Conservation (phyloP, 2,113 vertebrate species). For the Onychostruthus taczanowskii region DNA sequence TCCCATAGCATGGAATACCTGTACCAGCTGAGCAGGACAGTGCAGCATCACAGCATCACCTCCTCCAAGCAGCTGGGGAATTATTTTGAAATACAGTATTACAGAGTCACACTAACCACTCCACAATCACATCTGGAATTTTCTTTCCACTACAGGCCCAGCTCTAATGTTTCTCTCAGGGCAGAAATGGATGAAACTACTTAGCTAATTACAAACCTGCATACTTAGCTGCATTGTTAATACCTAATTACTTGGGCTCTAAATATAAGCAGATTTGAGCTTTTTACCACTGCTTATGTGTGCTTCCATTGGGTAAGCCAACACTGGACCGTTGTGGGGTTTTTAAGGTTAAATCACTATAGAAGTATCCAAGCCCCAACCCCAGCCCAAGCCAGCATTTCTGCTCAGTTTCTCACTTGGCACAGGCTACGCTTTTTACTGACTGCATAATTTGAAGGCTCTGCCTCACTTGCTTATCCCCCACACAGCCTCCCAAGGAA, state of each 20-base stretch:
- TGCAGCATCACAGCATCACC: background rate
- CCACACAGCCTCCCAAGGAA: background rate
- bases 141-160: background rate
- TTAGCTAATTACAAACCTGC: background rate
- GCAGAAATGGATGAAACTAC: background rate
- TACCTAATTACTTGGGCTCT: background rate
- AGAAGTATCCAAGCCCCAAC: background rate
- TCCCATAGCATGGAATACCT: background rate
- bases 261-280: background rate
- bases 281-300: background rate
- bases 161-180: background rate
- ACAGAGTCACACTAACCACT: background rate
- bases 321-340: background rate
- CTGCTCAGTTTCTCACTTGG: background rate
- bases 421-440: background rate
- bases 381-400: background rate
- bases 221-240: background rate
- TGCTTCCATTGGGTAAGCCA: background rate
- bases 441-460: background rate
- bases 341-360: background rate
- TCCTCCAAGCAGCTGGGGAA: background rate
- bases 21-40: background rate
- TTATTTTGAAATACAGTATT: background rate
- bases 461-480: background rate
- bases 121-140: background rate